A percentile compares a stretch with the other conserved stretches of the same genome.
Conservation (phyloP, 1,140 invertebrate species). For the Papilio helenus region DNA sequence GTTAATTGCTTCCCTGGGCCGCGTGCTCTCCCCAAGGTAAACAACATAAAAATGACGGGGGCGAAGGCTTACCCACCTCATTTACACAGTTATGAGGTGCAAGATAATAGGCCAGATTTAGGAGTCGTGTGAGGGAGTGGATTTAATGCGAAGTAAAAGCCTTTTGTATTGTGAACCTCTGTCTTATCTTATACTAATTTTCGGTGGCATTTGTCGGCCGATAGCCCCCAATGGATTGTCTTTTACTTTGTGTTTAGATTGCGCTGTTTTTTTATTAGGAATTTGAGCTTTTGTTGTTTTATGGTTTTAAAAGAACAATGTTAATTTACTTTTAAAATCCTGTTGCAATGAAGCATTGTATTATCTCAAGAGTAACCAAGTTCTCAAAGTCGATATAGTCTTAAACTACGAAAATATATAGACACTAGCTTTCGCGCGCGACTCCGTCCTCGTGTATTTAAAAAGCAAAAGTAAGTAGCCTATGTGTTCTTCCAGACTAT, state of each 20-base stretch:
- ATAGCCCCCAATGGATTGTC: conserved; percentile 36
- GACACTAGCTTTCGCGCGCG: too few species aligned
- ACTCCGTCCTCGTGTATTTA: too few species aligned
- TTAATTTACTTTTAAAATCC: neutral
- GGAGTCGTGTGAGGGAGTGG: conserved; percentile 35
- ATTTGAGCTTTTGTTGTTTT: conserved; percentile 29
- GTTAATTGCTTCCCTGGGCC: conserved; percentile 48
- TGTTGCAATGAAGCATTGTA: too few species aligned
- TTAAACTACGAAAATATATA: too few species aligned
- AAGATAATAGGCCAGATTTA: conserved; percentile 41
- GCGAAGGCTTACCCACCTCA: conserved; percentile 43
- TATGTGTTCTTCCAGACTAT: too few species aligned
- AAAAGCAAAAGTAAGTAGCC: too few species aligned
- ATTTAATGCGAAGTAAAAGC: conserved; percentile 32
- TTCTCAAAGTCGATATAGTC: too few species aligned
- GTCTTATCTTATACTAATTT: conserved; percentile 38
- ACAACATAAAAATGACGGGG: conserved; percentile 42
- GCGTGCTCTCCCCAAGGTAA: conserved; percentile 35
- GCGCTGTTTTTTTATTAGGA: conserved; percentile 17
- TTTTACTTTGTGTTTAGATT: conserved; percentile 38
- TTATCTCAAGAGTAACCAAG: too few species aligned
- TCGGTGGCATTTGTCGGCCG: conserved; percentile 34
- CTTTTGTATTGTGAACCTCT: conserved; percentile 11
- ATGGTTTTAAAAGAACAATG: neutral
- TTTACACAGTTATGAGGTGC: conserved; percentile 45